Conservation (phyloP, 2,888 invertebrate genomes). For the Cancer borealis region DNA sequence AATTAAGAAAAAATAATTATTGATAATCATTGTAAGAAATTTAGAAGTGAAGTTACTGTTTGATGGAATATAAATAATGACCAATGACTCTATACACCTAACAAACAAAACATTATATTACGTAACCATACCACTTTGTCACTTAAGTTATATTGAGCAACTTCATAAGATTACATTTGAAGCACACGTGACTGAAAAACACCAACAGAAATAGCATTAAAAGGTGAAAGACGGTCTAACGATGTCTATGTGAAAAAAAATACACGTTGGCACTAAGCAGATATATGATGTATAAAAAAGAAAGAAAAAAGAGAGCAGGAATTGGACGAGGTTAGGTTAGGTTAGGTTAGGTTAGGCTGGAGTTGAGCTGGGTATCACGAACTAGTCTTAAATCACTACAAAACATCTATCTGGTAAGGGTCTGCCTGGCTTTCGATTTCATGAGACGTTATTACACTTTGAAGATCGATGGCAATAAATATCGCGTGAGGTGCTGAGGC, state of each 20-base stretch:
- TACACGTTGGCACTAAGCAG: too few relatives aligned
- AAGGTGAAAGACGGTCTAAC: too few relatives aligned
- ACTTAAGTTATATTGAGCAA: not conserved
- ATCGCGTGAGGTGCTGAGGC: not conserved
- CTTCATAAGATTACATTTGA: not conserved
- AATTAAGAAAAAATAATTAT: not conserved
- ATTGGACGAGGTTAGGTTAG: too few relatives aligned
- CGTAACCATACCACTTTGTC: not conserved
- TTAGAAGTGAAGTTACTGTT: not conserved
- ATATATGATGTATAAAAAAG: too few relatives aligned
- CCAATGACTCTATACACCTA: not conserved
- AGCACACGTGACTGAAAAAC: not conserved
- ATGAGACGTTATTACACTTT: not conserved
- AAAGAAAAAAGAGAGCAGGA: too few relatives aligned
- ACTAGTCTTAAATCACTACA: not conserved
- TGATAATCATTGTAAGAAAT: not conserved
- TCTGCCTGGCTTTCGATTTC: not conserved
- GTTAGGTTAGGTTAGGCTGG: too few relatives aligned
- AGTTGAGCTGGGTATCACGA: not conserved
- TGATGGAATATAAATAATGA: not conserved
- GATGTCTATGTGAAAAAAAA: too few relatives aligned
- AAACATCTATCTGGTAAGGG: not conserved
- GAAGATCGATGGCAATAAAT: conserved; percentile 28
- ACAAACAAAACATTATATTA: not conserved
- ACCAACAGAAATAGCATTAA: not conserved